Percentiles rank a stretch among this genome's conserved stretches.
phyloP scores from a whole-genome alignment of 2,113 vertebrate genomes.

The Pampusana beccarii region DNA sequence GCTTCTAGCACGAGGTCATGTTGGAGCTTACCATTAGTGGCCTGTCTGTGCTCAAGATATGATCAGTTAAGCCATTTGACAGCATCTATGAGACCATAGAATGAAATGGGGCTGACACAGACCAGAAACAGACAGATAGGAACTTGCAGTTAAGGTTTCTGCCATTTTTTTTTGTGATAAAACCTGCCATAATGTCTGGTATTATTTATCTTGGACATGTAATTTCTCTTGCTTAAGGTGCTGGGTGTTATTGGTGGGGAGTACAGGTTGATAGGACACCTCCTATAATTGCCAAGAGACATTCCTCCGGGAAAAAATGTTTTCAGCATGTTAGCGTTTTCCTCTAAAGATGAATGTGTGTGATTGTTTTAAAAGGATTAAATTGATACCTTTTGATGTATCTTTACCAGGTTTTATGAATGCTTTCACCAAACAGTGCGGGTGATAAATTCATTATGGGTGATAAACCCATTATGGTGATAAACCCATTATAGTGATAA shows the following conservation, averaged over 20 bases:
- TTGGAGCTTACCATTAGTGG: neutral
- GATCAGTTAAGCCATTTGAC: neutral
- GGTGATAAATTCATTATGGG: constrained; percentile 62
- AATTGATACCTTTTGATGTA: constrained; percentile 32
- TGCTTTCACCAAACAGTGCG: constrained; percentile 31
- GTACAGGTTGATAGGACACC: neutral
- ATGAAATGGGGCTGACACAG: neutral
- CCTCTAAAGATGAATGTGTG: constrained; percentile 29
- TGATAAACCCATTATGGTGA: constrained; percentile 31
- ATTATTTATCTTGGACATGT: neutral
- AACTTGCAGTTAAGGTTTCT: neutral
- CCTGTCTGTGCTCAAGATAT: neutral
- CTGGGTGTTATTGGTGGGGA: neutral
- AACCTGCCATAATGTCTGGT: neutral
- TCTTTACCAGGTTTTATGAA: constrained; percentile 45
- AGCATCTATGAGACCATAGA: neutral
- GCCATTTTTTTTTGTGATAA: neutral
- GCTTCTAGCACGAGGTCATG: neutral
- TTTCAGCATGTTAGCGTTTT: neutral
- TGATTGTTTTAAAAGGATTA: constrained; percentile 58
- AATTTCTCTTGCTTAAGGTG: neutral
- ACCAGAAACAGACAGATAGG: neutral
- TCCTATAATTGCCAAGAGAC: neutral
- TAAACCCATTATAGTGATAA: constrained; percentile 35
- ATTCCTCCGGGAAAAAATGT: neutral